phyloP scores from a whole-genome alignment of 2,888 invertebrate species.

The Eupithecia inturbata region DNA sequence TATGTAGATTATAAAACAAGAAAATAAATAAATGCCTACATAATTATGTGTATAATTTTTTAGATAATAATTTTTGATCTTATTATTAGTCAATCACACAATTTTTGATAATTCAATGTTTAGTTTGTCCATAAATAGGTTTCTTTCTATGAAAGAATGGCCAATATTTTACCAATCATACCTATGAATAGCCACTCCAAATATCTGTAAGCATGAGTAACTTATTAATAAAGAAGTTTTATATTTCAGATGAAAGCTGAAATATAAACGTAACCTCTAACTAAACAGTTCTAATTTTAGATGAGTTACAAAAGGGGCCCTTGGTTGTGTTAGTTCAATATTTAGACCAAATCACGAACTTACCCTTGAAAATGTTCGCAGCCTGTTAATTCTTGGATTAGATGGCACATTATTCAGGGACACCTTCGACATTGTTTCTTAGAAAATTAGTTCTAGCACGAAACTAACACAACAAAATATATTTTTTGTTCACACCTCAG shows the following conservation, averaged over 20 bases:
- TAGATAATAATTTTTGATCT: background rate
- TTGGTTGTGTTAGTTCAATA: slow-evolving; percentile 31
- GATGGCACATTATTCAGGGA: slow-evolving; percentile 80
- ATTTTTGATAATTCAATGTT: background rate
- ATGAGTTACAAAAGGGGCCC: slow-evolving; percentile 44
- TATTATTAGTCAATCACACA: background rate
- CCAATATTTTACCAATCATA: background rate
- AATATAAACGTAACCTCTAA: slow-evolving; percentile 54
- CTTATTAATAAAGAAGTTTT: background rate
- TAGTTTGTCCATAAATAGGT: background rate
- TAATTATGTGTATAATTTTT: background rate
- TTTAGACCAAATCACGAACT: slow-evolving; percentile 52
- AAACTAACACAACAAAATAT: slow-evolving; percentile 60
- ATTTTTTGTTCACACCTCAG: slow-evolving; percentile 59
- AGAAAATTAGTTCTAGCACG: slow-evolving; percentile 43
- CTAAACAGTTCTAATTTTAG: slow-evolving; percentile 55
- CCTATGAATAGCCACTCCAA: background rate
- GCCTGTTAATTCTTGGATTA: slow-evolving; percentile 76
- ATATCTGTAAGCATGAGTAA: background rate
- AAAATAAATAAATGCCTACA: background rate
- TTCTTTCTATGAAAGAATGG: background rate
- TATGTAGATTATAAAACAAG: background rate
- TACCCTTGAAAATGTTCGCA: slow-evolving; percentile 80
- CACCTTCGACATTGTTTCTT: slow-evolving; percentile 73
- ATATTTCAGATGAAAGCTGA: slow-evolving; percentile 34